These are phyloP conservation scores for Bombycilla garrulus DNA, from an alignment of 2,113 vertebrate species.

Conservation along the genomic window DNA sequence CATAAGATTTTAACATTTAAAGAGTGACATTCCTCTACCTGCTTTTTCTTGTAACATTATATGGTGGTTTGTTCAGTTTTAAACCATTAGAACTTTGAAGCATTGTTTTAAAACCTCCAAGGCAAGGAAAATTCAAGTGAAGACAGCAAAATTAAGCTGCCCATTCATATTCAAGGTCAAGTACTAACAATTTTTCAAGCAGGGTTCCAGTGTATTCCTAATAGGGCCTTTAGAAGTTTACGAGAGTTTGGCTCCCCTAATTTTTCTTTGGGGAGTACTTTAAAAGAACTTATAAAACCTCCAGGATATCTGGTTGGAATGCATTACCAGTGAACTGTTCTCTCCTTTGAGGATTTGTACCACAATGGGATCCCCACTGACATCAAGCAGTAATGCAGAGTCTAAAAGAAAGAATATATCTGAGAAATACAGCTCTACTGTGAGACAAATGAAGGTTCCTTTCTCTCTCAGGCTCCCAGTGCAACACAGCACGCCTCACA, in stretches of 20 bases:
- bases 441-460: background rate
- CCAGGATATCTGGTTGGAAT: constrained; percentile 15
- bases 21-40: background rate
- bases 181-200: background rate
- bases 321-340: background rate
- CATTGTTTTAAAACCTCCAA: background rate
- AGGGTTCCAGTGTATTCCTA: background rate
- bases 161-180: background rate
- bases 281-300: constrained; percentile 3
- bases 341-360: constrained; percentile 4
- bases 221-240: background rate
- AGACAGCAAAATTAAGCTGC: background rate
- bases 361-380: background rate
- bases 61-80: background rate
- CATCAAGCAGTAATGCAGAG: background rate
- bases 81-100: background rate
- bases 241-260: background rate
- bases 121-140: background rate
- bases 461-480: background rate
- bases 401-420: background rate
- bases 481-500: background rate
- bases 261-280: constrained; percentile 1
- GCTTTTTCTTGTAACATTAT: background rate
- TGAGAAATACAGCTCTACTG: background rate
- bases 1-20: background rate